Conservation (phyloP, 2,888 invertebrate genomes). For the Tenodera sinensis region DNA sequence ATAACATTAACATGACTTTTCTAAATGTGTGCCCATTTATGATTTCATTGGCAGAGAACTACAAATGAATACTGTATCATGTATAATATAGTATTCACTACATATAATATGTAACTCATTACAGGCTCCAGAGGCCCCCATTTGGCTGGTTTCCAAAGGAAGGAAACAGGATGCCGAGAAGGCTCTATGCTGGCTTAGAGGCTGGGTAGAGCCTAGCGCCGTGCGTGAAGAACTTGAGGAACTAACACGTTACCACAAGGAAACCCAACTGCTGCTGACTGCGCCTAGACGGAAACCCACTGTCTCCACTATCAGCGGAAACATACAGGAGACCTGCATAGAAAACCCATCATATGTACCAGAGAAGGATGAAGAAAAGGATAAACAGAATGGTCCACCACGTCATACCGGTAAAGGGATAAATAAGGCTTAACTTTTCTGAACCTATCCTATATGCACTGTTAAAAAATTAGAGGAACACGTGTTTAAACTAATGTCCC, state of each 20-base stretch:
- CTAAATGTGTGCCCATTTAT: too few relatives aligned
- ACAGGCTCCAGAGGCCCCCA: neutral
- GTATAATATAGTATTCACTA: too few relatives aligned
- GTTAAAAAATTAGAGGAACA: too few relatives aligned
- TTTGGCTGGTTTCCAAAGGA: conserved; percentile 2
- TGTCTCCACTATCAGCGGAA: neutral
- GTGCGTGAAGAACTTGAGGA: conserved; percentile 52
- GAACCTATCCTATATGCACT: too few relatives aligned
- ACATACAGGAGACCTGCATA: neutral
- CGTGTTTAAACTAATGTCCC: too few relatives aligned
- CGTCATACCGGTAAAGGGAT: neutral
- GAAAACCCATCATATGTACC: neutral
- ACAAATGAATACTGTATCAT: too few relatives aligned
- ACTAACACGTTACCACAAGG: conserved; percentile 48
- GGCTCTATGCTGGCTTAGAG: conserved; percentile 49
- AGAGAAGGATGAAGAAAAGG: neutral
- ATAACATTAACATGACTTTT: too few relatives aligned
- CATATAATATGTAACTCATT: too few relatives aligned
- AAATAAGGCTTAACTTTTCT: too few relatives aligned
- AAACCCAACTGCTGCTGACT: conserved; percentile 2
- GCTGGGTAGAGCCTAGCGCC: conserved; percentile 51
- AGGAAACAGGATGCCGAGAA: neutral
- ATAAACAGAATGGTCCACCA: neutral
- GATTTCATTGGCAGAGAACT: too few relatives aligned
- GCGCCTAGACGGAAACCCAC: neutral